Evolutionary conservation across 2,888 invertebrate genomes (phyloP).

Genomic region (Rhogogaster chlorosoma): DNA sequence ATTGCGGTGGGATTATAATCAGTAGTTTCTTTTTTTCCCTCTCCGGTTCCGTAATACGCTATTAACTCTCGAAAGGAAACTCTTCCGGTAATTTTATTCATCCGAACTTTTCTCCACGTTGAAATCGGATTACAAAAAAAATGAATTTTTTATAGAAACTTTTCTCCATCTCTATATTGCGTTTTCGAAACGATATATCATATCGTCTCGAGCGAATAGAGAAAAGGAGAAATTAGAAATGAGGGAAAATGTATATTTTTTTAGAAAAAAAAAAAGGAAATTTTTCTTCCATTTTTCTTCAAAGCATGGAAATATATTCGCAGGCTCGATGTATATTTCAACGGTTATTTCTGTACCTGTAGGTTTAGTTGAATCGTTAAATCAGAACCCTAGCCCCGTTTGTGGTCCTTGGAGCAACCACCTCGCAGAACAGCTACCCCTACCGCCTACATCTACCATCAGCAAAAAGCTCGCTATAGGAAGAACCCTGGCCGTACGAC

Average conservation of each 20-base stretch:
- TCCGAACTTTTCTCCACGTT: no score
- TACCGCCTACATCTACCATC: background rate
- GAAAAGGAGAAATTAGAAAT: no score
- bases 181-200: no score
- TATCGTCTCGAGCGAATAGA: no score
- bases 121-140: no score
- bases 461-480: background rate
- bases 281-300: background rate
- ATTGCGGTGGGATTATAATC: background rate
- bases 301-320: background rate
- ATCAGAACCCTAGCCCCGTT: background rate
- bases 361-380: slow-evolving; percentile 15
- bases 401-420: background rate
- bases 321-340: background rate
- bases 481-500: background rate
- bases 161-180: no score
- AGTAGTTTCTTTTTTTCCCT: background rate
- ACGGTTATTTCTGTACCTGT: background rate
- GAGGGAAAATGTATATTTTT: background rate
- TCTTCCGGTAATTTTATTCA: no score
- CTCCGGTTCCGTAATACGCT: no score
- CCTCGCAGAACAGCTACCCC: background rate
- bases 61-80: no score
- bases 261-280: background rate
- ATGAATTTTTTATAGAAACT: no score